Conservation (phyloP, 2,797 vertebrate genomes). For the Varecia variegata region DNA sequence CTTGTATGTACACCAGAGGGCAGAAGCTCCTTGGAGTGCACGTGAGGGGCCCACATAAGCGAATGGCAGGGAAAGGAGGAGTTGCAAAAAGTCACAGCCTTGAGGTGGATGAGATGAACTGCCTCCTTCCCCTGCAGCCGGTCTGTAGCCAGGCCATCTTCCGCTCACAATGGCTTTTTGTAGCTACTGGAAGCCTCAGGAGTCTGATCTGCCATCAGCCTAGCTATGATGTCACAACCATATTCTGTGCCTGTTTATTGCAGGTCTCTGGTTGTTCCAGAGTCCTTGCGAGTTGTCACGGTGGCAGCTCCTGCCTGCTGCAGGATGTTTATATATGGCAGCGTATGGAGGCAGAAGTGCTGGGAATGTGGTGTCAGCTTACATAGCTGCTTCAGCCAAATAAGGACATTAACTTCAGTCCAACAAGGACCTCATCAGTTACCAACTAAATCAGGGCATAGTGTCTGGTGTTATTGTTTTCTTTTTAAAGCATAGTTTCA, state of each 20-base stretch:
- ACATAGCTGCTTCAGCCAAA: background rate
- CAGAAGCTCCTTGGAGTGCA: background rate
- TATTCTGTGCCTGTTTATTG: background rate
- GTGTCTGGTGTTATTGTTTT: background rate
- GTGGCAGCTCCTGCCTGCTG: background rate
- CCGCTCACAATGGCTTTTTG: accelerated
- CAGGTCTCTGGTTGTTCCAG: background rate
- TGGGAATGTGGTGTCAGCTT: background rate
- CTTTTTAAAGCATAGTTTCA: slow-evolving; percentile 29
- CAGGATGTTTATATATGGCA: background rate
- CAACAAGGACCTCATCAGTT: background rate
- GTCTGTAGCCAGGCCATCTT: background rate
- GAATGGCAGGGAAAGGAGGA: background rate
- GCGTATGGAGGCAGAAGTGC: background rate
- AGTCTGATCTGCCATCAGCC: accelerated
- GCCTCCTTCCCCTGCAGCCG: no score
- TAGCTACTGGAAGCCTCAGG: background rate
- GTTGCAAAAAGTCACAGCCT: background rate
- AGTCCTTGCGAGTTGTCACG: background rate
- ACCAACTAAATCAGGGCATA: background rate
- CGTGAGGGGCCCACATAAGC: background rate
- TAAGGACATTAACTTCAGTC: background rate
- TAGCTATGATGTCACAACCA: accelerated
- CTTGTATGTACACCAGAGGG: background rate
- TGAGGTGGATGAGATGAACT: background rate